Percentiles rank a stretch among this genome's conserved stretches.
Conservation (phyloP, 2,888 invertebrate genomes). For the Drosophila anomelani region DNA sequence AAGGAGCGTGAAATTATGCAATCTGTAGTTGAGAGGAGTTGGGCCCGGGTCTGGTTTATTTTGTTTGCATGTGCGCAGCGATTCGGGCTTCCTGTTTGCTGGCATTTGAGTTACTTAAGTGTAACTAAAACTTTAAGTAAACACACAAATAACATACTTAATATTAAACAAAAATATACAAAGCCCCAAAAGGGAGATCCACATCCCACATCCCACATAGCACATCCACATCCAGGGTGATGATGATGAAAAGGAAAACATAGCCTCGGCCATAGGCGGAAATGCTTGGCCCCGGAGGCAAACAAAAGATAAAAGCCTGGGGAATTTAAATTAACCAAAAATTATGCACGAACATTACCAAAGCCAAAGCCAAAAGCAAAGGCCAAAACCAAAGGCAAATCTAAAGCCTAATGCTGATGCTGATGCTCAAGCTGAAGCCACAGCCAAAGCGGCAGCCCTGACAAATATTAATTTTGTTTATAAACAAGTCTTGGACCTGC, state of each 20-base stretch:
- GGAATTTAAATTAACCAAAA: slow-evolving; percentile 82
- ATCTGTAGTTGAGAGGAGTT: slow-evolving; percentile 46
- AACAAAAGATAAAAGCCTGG: slow-evolving; percentile 78
- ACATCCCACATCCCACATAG: slow-evolving; percentile 4
- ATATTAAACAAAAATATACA: slow-evolving; percentile 80
- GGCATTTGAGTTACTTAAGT: slow-evolving; percentile 78
- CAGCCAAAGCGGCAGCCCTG: slow-evolving; percentile 50
- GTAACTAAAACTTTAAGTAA: slow-evolving; percentile 80
- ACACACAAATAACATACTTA: slow-evolving; percentile 81
- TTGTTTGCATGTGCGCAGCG: slow-evolving; percentile 73
- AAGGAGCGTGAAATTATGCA: slow-evolving; percentile 73
- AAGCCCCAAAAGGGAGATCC: slow-evolving; percentile 34
- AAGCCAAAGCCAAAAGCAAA: slow-evolving; percentile 19
- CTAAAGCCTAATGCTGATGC: background rate
- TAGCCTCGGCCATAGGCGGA: slow-evolving; percentile 58
- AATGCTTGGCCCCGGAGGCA: slow-evolving; percentile 53
- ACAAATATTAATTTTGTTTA: slow-evolving; percentile 80
- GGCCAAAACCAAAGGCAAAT: slow-evolving; percentile 11
- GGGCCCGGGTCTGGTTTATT: slow-evolving; percentile 63
- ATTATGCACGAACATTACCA: slow-evolving; percentile 82
- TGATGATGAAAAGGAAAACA: slow-evolving; percentile 52
- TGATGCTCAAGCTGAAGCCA: background rate
- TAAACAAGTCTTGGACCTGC: slow-evolving; percentile 62
- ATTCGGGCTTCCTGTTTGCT: slow-evolving; percentile 70
- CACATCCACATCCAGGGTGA: slow-evolving; percentile 24